A percentile compares a stretch with the other conserved stretches of the same genome.
These are phyloP conservation scores for Megathymus violae DNA, from an alignment of 1,140 invertebrate species.

Conservation along the genomic window DNA sequence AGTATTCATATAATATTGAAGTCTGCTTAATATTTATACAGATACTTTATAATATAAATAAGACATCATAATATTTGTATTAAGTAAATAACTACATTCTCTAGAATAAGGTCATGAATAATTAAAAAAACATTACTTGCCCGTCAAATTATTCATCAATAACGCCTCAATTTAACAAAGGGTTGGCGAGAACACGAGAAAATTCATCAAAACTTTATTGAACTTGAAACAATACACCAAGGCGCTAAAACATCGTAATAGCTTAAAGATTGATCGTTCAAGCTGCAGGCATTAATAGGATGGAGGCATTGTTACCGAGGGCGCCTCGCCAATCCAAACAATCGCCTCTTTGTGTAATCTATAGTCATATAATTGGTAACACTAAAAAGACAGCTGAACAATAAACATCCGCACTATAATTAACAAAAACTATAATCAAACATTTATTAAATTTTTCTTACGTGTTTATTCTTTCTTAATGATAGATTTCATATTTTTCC, in stretches of 20 bases:
- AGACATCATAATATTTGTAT: constrained; percentile 11
- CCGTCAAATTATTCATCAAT: constrained; percentile 78
- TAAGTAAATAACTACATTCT: constrained; percentile 35
- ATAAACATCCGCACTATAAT: too few species aligned
- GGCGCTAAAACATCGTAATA: constrained; percentile 82
- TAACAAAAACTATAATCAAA: too few species aligned
- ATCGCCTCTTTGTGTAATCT: constrained; percentile 55
- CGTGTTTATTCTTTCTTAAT: too few species aligned
- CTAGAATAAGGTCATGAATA: constrained; percentile 57
- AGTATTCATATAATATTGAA: too few species aligned
- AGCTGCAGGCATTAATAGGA: constrained; percentile 68
- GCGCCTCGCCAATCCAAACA: constrained; percentile 55
- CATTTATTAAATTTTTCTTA: too few species aligned
- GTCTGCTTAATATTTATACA: too few species aligned
- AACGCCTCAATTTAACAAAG: constrained; percentile 75
- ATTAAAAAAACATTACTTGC: constrained; percentile 68
- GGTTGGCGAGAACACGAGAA: constrained; percentile 68
- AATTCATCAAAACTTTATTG: constrained; percentile 83
- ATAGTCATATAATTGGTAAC: constrained; percentile 60
- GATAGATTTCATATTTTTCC: too few species aligned
- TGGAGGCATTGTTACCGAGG: constrained; percentile 59
- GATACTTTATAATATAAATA: too few species aligned
- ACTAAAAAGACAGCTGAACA: constrained; percentile 11
- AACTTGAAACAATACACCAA: constrained; percentile 82
- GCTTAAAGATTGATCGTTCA: constrained; percentile 79